A percentile compares a stretch with the other conserved stretches of the same genome.
phyloP scores from a whole-genome alignment of 2,113 vertebrate species.

The Entomyzon cyanotis region DNA sequence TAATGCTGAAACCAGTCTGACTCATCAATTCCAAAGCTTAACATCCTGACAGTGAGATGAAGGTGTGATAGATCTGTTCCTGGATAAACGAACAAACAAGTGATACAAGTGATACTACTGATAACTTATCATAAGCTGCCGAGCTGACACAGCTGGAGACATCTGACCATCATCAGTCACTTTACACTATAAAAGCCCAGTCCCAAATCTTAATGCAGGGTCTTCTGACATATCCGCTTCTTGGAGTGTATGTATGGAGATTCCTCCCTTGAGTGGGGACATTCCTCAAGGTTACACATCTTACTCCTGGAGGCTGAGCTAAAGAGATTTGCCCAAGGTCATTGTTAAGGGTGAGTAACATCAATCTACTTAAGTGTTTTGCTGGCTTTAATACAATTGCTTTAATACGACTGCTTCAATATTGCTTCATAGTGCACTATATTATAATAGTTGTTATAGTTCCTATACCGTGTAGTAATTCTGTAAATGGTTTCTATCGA shows the following conservation, averaged over 20 bases:
- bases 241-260: neutral
- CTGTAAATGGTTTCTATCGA: neutral
- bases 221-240: neutral
- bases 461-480: neutral
- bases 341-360: neutral
- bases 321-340: neutral
- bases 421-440: neutral
- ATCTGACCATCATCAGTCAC: neutral
- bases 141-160: neutral
- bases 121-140: neutral
- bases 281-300: neutral
- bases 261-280: neutral
- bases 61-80: neutral
- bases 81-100: neutral
- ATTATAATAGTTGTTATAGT: neutral
- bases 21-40: neutral
- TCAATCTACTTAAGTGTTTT: neutral
- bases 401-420: neutral
- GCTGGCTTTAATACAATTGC: neutral
- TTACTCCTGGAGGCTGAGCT: neutral
- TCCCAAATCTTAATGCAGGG: neutral
- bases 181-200: neutral
- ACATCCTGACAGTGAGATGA: neutral
- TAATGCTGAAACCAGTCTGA: neutral
- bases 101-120: neutral